Conservation (phyloP, 2,888 invertebrate genomes). For the Agrochola lota region DNA sequence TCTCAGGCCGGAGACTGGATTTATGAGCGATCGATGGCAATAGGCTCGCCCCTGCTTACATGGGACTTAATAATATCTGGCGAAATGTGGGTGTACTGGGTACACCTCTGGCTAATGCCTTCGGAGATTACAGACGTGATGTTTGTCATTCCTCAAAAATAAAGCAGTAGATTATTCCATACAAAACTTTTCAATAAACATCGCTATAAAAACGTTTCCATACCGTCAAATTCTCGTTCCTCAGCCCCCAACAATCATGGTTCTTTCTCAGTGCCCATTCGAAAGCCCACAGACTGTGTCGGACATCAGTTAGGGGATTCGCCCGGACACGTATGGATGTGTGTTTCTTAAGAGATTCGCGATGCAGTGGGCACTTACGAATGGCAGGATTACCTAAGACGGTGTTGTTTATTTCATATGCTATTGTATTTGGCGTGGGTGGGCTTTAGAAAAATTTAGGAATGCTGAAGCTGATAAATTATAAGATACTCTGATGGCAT, state of each 20-base stretch:
- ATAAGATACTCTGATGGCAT: background rate
- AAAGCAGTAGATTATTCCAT: background rate
- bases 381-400: slow-evolving; percentile 66
- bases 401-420: slow-evolving; percentile 59
- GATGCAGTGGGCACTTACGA: slow-evolving; percentile 68
- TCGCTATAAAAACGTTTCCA: slow-evolving; percentile 36
- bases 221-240: slow-evolving; percentile 37
- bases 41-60: background rate
- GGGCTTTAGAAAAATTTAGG: slow-evolving; percentile 9
- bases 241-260: slow-evolving; percentile 14
- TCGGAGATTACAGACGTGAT: background rate
- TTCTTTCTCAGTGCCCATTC: slow-evolving; percentile 62
- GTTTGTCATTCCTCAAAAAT: background rate
- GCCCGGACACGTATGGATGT: slow-evolving; percentile 68
- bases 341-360: slow-evolving; percentile 66
- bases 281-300: slow-evolving; percentile 62
- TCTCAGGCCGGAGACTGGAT: background rate
- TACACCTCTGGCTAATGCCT: background rate
- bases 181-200: background rate
- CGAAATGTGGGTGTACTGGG: background rate
- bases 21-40: background rate
- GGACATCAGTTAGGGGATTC: slow-evolving; percentile 72
- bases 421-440: slow-evolving; percentile 51
- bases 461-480: background rate
- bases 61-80: background rate